Conservation (phyloP, 2,797 vertebrate species). For the Mergus octosetaceus region DNA sequence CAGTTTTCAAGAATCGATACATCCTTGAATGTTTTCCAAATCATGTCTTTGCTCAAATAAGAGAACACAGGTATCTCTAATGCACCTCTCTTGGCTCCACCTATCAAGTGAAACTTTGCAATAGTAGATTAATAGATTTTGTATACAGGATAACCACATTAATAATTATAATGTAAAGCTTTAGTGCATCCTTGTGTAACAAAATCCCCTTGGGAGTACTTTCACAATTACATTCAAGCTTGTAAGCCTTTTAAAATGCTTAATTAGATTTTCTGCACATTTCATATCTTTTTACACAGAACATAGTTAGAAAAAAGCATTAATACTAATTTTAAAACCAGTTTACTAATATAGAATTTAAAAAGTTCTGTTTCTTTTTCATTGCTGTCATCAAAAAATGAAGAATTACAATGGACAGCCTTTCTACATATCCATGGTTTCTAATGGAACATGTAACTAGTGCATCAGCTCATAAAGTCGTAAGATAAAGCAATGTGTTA, state of each 20-base stretch:
- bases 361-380: not conserved
- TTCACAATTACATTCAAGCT: not conserved
- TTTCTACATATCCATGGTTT: not conserved
- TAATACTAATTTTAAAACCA: not conserved
- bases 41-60: not conserved
- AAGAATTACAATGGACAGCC: not conserved
- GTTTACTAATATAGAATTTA: not conserved
- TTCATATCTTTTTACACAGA: not conserved
- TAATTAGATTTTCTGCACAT: not conserved
- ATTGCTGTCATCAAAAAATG: not conserved
- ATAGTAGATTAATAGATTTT: not conserved
- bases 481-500: not conserved
- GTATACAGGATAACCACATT: not conserved
- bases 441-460: not conserved
- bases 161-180: not conserved
- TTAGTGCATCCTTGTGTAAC: not conserved
- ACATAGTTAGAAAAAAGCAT: not conserved
- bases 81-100: not conserved
- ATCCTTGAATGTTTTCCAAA: not conserved
- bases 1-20: not conserved
- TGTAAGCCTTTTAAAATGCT: not conserved
- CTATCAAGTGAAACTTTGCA: not conserved
- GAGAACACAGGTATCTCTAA: not conserved
- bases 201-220: not conserved
- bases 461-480: not conserved